Base-by-base conservation (phyloP, 2,113 vertebrate genomes). In the Morone chrysops region DNA sequence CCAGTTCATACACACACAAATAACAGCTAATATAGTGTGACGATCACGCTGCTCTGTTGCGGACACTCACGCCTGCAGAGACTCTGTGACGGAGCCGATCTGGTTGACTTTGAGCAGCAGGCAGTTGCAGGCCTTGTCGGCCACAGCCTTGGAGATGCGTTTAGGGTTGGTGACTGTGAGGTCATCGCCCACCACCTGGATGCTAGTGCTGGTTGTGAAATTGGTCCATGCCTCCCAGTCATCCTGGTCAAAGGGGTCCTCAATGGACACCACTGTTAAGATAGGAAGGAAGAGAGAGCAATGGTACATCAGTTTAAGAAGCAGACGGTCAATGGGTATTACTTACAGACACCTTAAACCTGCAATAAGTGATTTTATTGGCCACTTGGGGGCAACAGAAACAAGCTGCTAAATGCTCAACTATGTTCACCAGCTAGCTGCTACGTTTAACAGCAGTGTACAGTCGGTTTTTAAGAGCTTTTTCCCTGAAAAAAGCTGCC, bases 21-120 rank as follows among this genome's bases (percentile, higher is more conserved):
- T 59, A 6, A 16, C 0, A 59, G 25, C 25, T 59, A 36, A 3
- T 16, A 36, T 16, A 36, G 25, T 17, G n/a, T 41, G 25, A 31
- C 31, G 31, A 65, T 8, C 2, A 16, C 13, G 2, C 38, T 7
- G 17, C 68, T 36, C 43, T 47, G 68, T 40, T 78, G 43, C 16
- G 16, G 50, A 78, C 40, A 96, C 98, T 97, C 83, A 99, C 98
- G 98, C 98, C 94, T 99, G 94, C 59, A 99, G 95, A 13, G 98
- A 99, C 95, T 99, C 98, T 0, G 97, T 98, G 88, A 99, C 98
- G 0, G 97, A 97, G 94, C 98, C 98, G 0, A 99, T 99, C 96
- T 99, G 98, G 96, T 99, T 99, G 92, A 99, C 98, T 91, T 99
- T 99, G 17, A 99, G 97, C 3, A 99, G 95, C 18, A 99, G 97